These are phyloP conservation scores for Euphonia xanthogaster DNA, from an alignment of 2,797 vertebrate genomes.

Conservation along the genomic window DNA sequence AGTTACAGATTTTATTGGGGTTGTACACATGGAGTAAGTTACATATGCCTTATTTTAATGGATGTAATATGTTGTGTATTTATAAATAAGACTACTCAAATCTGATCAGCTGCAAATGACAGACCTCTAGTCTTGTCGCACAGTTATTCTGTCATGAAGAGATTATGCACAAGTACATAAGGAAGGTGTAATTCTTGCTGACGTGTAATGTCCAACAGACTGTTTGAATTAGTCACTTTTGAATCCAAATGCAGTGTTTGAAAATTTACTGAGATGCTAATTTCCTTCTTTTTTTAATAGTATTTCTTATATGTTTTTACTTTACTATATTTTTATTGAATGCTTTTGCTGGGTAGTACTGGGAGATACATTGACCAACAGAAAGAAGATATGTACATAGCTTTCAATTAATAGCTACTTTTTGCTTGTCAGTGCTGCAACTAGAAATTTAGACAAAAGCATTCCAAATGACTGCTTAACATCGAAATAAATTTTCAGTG, in stretches of 20 bases:
- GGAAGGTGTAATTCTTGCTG: not conserved
- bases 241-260: not conserved
- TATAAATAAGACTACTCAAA: not conserved
- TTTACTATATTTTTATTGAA: not conserved
- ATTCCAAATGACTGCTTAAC: not conserved
- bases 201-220: not conserved
- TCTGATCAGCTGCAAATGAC: not conserved
- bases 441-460: not conserved
- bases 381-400: not conserved
- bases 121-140: not conserved
- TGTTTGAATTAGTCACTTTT: not conserved
- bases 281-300: not conserved
- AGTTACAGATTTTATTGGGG: not conserved
- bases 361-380: not conserved
- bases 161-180: not conserved
- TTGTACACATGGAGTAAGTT: not conserved
- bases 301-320: not conserved
- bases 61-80: not conserved
- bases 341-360: not conserved
- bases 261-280: not conserved
- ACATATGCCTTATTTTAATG: not conserved
- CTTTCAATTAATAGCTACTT: fast-evolving
- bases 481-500: not conserved
- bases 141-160: not conserved
- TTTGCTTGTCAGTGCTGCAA: not conserved